Evolutionary conservation across 1,140 invertebrate genomes (phyloP), one percentile per base, ranked within the genome.

Genomic region (Habropoda laboriosa): DNA sequence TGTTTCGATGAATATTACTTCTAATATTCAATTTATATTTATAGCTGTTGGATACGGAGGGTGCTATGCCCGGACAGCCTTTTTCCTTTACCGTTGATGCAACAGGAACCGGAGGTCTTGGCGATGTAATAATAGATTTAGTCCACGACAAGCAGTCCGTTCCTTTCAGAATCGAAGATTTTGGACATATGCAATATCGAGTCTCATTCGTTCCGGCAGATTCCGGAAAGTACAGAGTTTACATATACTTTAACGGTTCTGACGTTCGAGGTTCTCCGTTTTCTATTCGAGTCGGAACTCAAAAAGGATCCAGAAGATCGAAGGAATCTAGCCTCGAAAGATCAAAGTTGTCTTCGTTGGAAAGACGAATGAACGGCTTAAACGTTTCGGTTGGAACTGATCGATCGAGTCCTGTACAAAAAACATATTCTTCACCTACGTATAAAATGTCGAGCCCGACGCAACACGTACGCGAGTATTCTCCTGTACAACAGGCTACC

Each of bases 211-310:
- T 97, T 81, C 98, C 99, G 0, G 95, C 96, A 71, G 96, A 97
- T 57, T 95, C 96, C 58, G 99, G 98, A 57, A 98, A 98, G 92
- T 99, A 99, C 92, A 95, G 97, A 66, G 95, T 99, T 45, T 98
- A 98, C 89, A 95, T 99, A 21, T 98, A 98, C 87, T 99, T 99
- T 91, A 99, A 99, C 91, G 97, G 97, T 6, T 96, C 97, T 83
- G 98, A 99, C 89, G 97, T 99, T n/a, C 97, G 97, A 94, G 98
- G 98, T 91, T 96, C 95, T 18, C 96, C 96, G 2, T 97, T 97
- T 86, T 96, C 96, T 72, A 95, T 97, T 89, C 92, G 96, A 63
- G 96, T 97, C 42, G 96, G 96, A 71, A 96, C 94, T 74, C 95
- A 94, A 92, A 95, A 94, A 92, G 90, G 93, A 21, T 94, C 93